Percentiles rank a stretch among this genome's conserved stretches.
Evolutionary conservation across 2,797 vertebrate species (phyloP).

Genomic region (Chrosomus eos): DNA sequence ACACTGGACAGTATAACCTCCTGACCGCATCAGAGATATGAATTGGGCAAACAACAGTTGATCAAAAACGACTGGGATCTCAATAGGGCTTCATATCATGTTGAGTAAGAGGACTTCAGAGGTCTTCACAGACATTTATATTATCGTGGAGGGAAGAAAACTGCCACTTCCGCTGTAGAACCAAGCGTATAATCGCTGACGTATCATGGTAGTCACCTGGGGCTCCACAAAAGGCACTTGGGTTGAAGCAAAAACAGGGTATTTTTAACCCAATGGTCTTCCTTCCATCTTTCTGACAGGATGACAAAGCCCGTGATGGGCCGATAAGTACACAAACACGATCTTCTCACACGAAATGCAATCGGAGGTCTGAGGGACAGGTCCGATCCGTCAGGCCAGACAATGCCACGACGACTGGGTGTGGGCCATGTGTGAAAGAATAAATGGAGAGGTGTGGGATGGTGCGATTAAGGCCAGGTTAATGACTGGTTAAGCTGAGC

Average conservation of each 20-base stretch:
- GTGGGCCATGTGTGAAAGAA: slow-evolving; percentile 47
- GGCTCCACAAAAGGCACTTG: neutral
- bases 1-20: neutral
- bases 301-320: slow-evolving; percentile 67
- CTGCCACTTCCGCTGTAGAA: neutral
- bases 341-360: slow-evolving; percentile 9
- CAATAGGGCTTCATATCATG: neutral
- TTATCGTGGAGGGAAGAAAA: neutral
- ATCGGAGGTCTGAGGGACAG: slow-evolving; percentile 28
- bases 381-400: slow-evolving; percentile 47
- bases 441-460: slow-evolving; percentile 58
- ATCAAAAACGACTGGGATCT: slow-evolving; percentile 1
- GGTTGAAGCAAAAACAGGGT: neutral
- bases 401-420: slow-evolving; percentile 51
- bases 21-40: neutral
- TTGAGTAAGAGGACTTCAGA: slow-evolving; percentile 16
- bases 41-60: neutral
- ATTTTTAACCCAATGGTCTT: slow-evolving; percentile 4
- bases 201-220: neutral
- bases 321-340: slow-evolving; percentile 29
- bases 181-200: neutral
- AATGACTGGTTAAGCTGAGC: slow-evolving; percentile 86
- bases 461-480: slow-evolving; percentile 67
- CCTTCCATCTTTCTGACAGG: slow-evolving; percentile 60
- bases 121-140: neutral